Percentiles rank a stretch among this genome's conserved stretches.
These are phyloP conservation scores for Enhydra lutris DNA, from an alignment of 2,113 vertebrate species.

Conservation along the genomic window DNA sequence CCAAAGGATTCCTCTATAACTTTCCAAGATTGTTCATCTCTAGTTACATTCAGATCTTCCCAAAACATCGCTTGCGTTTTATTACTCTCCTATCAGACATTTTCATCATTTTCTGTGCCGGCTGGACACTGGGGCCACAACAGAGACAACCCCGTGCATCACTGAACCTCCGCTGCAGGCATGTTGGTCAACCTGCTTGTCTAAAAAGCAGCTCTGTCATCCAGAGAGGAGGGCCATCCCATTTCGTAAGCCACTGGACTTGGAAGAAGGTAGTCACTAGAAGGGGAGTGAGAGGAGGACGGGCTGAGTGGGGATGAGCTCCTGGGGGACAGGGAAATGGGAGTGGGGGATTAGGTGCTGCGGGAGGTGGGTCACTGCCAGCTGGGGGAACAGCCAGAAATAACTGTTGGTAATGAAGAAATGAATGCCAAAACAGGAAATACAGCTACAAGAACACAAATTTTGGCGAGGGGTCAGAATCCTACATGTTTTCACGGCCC, in stretches of 20 bases:
- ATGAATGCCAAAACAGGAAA: background rate
- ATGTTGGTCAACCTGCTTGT: background rate
- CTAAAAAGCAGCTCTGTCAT: background rate
- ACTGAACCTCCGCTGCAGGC: background rate
- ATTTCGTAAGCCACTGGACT: background rate
- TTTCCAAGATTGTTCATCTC: background rate
- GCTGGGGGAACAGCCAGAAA: background rate
- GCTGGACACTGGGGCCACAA: background rate
- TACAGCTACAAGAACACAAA: background rate
- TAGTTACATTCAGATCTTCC: background rate
- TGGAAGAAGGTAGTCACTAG: background rate
- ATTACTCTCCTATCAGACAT: rapidly evolving
- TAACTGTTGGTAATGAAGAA: background rate
- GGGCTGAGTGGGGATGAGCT: no score
- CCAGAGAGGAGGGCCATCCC: background rate
- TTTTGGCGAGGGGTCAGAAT: background rate
- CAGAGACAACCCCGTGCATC: background rate
- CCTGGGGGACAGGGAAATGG: background rate
- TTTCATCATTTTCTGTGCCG: background rate
- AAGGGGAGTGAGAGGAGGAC: background rate
- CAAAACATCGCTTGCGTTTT: background rate
- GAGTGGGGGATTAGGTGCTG: rapidly evolving
- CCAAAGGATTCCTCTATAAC: background rate
- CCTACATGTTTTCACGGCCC: background rate
- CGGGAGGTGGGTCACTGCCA: background rate